Base-by-base conservation (phyloP, 2,888 invertebrate genomes). In the Invenusta paracnida region DNA sequence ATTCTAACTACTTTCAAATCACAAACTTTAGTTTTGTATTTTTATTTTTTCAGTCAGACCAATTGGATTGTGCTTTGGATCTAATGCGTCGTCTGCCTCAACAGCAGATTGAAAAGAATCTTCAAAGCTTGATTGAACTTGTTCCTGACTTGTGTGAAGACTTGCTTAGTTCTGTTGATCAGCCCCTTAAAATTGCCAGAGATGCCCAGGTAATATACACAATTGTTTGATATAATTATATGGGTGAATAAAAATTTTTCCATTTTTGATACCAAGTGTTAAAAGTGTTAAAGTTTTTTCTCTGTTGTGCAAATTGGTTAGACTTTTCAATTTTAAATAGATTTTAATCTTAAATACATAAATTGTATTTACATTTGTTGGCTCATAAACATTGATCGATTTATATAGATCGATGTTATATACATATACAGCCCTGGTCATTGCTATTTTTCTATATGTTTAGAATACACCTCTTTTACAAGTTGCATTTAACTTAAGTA, bases 11-110 rank as follows among this genome's bases (percentile, higher is more conserved):
- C n/a, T n/a, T n/a, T n/a, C n/a, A n/a, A n/a, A n/a, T n/a, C n/a
- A n/a, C n/a, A n/a, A n/a, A n/a, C n/a, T n/a, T n/a, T n/a, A n/a
- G n/a, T n/a, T n/a, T n/a, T n/a, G n/a, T n/a, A n/a, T 83, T 83
- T 13, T 83, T 23, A 11, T 83, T 83, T 29, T 25, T 81, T 86
- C 28, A 86, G 86, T 23, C 95, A 2, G 86, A 96, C 92, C 96
- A 98, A 93, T 95, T 99, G 94, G 99, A 99, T 93, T 97, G 97
- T 93, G 98, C 98, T 84, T 93, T 99, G 89, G 99, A 99, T 93
- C 93, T 99, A 91, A 99, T 99, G 99, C 94, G 99, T 91, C 94
- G 99, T 90, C 93, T 99, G 91, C 99, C 99, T 89, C 99, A 99
- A 88, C 99, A 99, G 93, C 96, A 98, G 93, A 98, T 98, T 89